Evolutionary conservation across 2,888 invertebrate species (phyloP), one percentile per base, ranked within the genome.

Genomic region (Lasioglossum pauxillum): DNA sequence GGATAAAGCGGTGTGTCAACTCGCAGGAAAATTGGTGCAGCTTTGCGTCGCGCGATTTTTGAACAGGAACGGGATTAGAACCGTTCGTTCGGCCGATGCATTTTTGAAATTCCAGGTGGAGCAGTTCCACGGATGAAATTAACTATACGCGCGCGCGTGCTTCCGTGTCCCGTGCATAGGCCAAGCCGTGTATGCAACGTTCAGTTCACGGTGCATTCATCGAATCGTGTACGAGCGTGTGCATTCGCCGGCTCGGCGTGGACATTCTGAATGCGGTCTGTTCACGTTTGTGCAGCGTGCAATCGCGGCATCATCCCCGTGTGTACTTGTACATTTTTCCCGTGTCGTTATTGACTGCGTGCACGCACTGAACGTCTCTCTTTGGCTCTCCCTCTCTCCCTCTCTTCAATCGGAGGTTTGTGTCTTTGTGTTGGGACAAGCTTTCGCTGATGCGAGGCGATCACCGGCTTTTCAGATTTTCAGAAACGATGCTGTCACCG

Each of bases 141-240:
- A 35, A 67, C 67, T 67, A 35, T 35, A 35, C 35, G 2, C 5
- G 27, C 60, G 27, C 2, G 60, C 60, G n/a, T 4, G 10, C n/a
- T 2, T 12, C 12, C 8, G 35, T 10, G 19, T 67, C 67, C 19
- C 35, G 35, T 35, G 67, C 35, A 67, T 16, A 10, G 35, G 35
- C 31, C 35, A 19, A 8, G 67, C 8, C 67, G 35, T 67, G 67
- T 67, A 19, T 35, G 35, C 35, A 35, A 67, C 16, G 64, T 19
- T 31, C 67, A 35, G 64, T 19, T 31, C 67, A 35, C 35, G 35
- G 67, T 35, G 67, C 67, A 67, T 67, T 67, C 67, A 35, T 67
- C 67, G 67, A 35, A 67, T 67, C 35, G 67, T 67, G 67, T 67
- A 67, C 35, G 67, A 19, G 67, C 19, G 67, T 19, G 35, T 67